Percentiles rank a stretch among this genome's conserved stretches.
Evolutionary conservation across 2,113 vertebrate species (phyloP).

Genomic region (Hylia prasina): DNA sequence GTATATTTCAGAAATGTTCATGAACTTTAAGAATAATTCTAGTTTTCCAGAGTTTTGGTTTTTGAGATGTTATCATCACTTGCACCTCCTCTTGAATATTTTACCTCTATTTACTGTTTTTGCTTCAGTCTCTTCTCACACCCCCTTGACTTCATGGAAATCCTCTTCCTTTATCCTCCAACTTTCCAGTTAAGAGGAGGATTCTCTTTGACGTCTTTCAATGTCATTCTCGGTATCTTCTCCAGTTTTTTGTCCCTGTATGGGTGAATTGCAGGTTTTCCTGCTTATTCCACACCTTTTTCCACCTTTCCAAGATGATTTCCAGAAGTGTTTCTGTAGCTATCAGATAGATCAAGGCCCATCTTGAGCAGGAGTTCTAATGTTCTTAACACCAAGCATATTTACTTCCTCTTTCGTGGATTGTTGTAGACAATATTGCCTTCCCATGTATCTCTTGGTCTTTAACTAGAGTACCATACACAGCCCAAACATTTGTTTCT

Average conservation of each 20-base stretch:
- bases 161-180: neutral
- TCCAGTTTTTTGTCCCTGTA: neutral
- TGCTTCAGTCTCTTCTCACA: neutral
- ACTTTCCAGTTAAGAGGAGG: accelerated
- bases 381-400: neutral
- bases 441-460: neutral
- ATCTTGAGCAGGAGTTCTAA: neutral
- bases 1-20: neutral
- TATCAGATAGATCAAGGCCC: neutral
- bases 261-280: neutral
- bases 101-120: neutral
- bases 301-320: neutral
- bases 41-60: neutral
- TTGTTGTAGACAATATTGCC: neutral
- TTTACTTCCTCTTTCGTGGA: neutral
- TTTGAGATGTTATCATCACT: neutral
- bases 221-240: neutral
- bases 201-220: neutral
- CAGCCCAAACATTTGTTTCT: neutral
- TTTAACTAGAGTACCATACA: neutral
- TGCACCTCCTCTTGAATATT: neutral
- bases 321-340: neutral
- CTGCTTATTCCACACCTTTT: neutral
- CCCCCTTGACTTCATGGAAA: neutral
- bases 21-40: neutral